Evolutionary conservation across 2,797 vertebrate species (phyloP), one percentile per base, ranked within the genome.

Genomic region (Gadopsis bispinosus): DNA sequence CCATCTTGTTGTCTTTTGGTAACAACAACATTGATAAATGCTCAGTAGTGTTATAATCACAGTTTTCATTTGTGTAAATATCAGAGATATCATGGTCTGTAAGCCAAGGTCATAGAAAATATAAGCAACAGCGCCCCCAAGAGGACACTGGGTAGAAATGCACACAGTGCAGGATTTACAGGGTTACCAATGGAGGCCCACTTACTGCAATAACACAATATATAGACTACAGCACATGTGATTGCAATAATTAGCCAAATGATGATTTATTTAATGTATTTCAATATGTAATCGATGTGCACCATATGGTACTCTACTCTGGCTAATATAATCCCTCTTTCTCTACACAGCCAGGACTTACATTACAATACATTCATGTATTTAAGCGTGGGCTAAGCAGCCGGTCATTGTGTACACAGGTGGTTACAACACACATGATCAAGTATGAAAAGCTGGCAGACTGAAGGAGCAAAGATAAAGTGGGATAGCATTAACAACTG

Each of bases 201-300:
- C 50, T 73, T 79, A 79, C 68, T 90, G 91, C 91, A 93, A 92
- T 91, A 93, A 91, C 58, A 73, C 63, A 75, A 60, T 50, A 60
- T 50, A 45, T 59, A 86, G 77, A 91, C 55, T 78, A 85, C 66
- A 87, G 86, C 89, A 90, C 87, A 93, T 3, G 35, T 69, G 33
- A 91, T 92, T 87, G 93, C 93, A 94, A 94, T 94, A 93, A 93
- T 75, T 84, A 93, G 74, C 87, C 86, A 83, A 88, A 80, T 77
- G 75, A 77, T 68, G 9, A 69, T 83, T 75, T 54, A 73, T 74
- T 85, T 79, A 8, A 73, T 88, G 83, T 88, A 84, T 89, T 91
- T 92, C 84, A 89, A 86, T 88, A 87, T 84, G 48, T 88, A 82
- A 80, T 85, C 70, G 68, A 87, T 89, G 63, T 88, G 69, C 84